Evolutionary conservation across 2,888 invertebrate species (phyloP).

Genomic region (Timandra comae): DNA sequence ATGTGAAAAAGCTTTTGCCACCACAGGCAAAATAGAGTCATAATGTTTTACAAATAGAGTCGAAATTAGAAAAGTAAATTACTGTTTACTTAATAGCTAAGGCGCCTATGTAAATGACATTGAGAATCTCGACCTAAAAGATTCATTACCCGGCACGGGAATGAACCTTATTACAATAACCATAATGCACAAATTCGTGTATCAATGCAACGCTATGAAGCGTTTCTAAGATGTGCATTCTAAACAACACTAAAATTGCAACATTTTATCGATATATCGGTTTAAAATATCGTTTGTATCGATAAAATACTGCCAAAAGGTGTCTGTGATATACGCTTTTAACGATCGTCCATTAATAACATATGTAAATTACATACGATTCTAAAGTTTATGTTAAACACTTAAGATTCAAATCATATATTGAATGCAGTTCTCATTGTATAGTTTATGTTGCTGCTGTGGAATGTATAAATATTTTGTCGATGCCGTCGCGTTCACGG

Average conservation of each 20-base stretch:
- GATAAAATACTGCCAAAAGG: slow-evolving; percentile 24
- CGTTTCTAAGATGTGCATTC: slow-evolving; percentile 6
- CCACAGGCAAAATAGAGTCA: slow-evolving; percentile 3
- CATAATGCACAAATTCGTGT: background rate
- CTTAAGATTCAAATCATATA: slow-evolving; percentile 20
- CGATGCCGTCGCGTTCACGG: slow-evolving; percentile 19
- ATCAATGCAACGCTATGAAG: slow-evolving; percentile 2
- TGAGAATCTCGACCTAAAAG: slow-evolving; percentile 1
- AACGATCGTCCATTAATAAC: slow-evolving; percentile 64
- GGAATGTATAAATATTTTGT: slow-evolving; percentile 12
- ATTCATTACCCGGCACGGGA: background rate
- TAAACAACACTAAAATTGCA: slow-evolving; percentile 7
- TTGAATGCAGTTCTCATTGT: slow-evolving; percentile 17
- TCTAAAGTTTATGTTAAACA: slow-evolving; percentile 26
- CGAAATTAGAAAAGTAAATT: slow-evolving; percentile 8
- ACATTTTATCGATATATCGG: slow-evolving; percentile 5
- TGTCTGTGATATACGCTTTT: slow-evolving; percentile 73
- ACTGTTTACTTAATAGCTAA: slow-evolving; percentile 13
- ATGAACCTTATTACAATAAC: background rate
- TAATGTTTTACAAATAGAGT: slow-evolving; percentile 6
- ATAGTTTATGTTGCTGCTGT: slow-evolving; percentile 10
- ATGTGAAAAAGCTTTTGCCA: background rate
- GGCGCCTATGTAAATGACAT: slow-evolving; percentile 9
- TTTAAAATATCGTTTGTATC: slow-evolving; percentile 2
- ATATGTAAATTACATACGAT: slow-evolving; percentile 36